phyloP scores from a whole-genome alignment of 2,113 vertebrate species.

The Apodemus sylvaticus region DNA sequence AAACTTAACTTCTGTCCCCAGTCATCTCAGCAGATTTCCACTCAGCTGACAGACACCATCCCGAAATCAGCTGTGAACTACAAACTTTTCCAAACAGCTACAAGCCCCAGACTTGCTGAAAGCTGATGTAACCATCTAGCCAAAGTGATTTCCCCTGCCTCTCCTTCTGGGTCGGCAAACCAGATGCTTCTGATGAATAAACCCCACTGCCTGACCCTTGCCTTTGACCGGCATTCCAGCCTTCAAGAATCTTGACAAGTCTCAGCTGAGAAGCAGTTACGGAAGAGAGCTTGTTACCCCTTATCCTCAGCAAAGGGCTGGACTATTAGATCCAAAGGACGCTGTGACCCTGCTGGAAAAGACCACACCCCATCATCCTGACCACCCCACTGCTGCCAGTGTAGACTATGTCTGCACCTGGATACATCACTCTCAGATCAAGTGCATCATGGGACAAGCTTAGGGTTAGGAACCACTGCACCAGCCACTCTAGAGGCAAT shows the following conservation, averaged over 20 bases:
- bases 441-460: background rate
- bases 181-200: background rate
- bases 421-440: background rate
- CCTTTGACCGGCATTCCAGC: background rate
- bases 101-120: background rate
- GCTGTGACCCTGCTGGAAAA: background rate
- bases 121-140: background rate
- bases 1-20: background rate
- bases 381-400: background rate
- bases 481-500: background rate
- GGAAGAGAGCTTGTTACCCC: background rate
- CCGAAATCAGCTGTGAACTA: background rate
- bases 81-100: background rate
- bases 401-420: background rate
- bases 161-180: background rate
- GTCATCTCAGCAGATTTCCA: background rate
- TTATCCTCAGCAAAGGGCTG: background rate
- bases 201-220: background rate
- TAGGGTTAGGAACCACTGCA: background rate
- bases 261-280: background rate
- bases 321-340: background rate
- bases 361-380: background rate
- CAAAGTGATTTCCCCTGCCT: background rate
- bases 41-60: background rate
- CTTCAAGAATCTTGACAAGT: background rate